Percentiles rank a stretch among this genome's conserved stretches.
Conservation (phyloP, 2,888 invertebrate species). For the Tenthredo amoena region DNA sequence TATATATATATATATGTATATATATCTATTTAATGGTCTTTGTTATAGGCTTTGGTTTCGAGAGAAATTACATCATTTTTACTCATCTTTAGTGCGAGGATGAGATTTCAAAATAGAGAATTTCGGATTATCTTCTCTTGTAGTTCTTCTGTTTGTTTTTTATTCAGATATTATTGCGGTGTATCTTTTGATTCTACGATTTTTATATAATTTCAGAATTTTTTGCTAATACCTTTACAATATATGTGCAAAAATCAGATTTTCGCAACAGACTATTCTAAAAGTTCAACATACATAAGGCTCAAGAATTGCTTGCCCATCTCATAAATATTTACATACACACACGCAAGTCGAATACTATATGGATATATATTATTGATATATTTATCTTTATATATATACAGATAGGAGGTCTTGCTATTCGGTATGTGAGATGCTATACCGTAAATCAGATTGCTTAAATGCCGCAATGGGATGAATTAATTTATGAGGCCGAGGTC, state of each 20-base stretch:
- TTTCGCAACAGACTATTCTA: no score
- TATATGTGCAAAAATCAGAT: no score
- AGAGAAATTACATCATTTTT: not conserved
- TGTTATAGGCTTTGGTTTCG: not conserved
- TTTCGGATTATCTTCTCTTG: not conserved
- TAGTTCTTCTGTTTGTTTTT: no score
- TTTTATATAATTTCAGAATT: not conserved
- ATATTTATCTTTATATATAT: conserved; percentile 10
- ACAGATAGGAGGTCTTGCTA: not conserved
- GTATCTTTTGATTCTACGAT: no score
- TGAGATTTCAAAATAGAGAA: not conserved
- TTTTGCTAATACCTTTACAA: not conserved
- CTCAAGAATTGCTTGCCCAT: not conserved
- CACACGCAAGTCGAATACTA: not conserved
- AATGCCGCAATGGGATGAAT: conserved; percentile 54
- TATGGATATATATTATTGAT: conserved; percentile 5
- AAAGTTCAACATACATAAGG: no score
- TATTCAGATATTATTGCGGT: no score
- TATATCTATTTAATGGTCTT: not conserved
- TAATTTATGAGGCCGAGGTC: conserved; percentile 54
- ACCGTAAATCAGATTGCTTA: conserved; percentile 53
- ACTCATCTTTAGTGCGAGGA: not conserved
- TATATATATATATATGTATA: no score
- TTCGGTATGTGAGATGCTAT: conserved; percentile 34
- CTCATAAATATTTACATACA: not conserved